Conservation (phyloP, 2,113 vertebrate genomes). For the Dunckerocampus dactyliophorus region DNA sequence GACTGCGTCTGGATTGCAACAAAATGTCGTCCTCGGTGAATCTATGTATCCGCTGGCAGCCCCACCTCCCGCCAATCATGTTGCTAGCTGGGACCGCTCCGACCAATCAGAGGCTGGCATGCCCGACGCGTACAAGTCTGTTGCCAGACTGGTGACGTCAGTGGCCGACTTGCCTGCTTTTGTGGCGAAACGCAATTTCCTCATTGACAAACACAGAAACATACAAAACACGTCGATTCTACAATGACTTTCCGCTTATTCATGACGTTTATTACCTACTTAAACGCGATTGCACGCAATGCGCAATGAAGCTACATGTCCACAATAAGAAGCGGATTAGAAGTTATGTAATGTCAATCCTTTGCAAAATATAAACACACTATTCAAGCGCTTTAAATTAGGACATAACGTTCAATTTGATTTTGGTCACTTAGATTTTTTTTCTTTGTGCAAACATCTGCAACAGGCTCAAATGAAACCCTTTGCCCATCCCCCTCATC, state of each 20-base stretch:
- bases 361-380: neutral
- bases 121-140: slow-evolving; percentile 40
- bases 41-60: slow-evolving; percentile 44
- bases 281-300: fast-evolving
- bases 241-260: neutral
- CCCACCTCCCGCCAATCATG: slow-evolving; percentile 55
- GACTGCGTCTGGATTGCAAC: slow-evolving; percentile 67
- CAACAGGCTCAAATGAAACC: slow-evolving; percentile 40
- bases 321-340: too few species aligned
- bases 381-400: neutral
- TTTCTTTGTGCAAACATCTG: slow-evolving; percentile 25
- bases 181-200: slow-evolving; percentile 57
- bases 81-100: neutral
- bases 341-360: slow-evolving; percentile 16
- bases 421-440: neutral
- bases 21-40: slow-evolving; percentile 69
- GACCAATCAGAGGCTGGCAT: slow-evolving; percentile 55
- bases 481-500: slow-evolving; percentile 32
- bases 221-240: neutral
- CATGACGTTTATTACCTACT: fast-evolving
- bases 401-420: too few species aligned
- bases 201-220: slow-evolving; percentile 10
- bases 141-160: slow-evolving; percentile 72
- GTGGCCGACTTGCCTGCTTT: slow-evolving; percentile 31
- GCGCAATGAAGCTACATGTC: neutral